Evolutionary conservation across 2,113 vertebrate species (phyloP), one percentile per base, ranked within the genome.

Genomic region (Tenrec ecaudatus): DNA sequence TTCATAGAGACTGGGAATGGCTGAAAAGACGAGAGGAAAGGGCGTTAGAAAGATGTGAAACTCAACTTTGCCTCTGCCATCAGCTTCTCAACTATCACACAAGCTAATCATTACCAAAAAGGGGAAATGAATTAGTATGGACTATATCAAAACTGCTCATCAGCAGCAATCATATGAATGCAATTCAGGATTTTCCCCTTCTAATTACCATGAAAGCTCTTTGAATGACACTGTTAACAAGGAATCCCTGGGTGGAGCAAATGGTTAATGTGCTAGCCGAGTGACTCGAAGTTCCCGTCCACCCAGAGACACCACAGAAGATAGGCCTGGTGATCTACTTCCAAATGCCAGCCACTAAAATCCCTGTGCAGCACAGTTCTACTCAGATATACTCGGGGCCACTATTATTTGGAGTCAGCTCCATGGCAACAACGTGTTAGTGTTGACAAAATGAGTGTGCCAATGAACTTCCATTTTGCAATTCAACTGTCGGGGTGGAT

Each of bases 41-140:
- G 64, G 36, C 29, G 3, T 38, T 23, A 90, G 66, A 80, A 92
- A 73, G 25, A 36, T 94, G 75, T 17, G 66, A 36, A 82, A 86
- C 36, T 62, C 53, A 90, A 53, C 25, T 62, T 93, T 3, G 38
- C 20, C 47, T 84, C 25, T 93, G 68, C 31, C 25, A 20, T 60
- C 20, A 71, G 9, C 43, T 91, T 84, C 75, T 15, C 91, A 68
- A 77, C 76, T 62, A 77, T 75, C 47, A 77, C 15, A 78, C 23
- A 84, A 80, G 76, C 8, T 69, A 91, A 68, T 3, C 78, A 40
- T 92, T 91, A 53, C 47, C 73, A 31, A 31, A 76, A 82, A n/a
- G 60, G n/a, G 60, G 25, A 58, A 64, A 40, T 62, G n/a, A 58
- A 86, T 25, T 64, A 91, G 6, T 38, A 43, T 3, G 40, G 40